Percentiles rank a stretch among this genome's conserved stretches.
Evolutionary conservation across 2,797 vertebrate species (phyloP).

Genomic region (Moxostoma hubbsi): DNA sequence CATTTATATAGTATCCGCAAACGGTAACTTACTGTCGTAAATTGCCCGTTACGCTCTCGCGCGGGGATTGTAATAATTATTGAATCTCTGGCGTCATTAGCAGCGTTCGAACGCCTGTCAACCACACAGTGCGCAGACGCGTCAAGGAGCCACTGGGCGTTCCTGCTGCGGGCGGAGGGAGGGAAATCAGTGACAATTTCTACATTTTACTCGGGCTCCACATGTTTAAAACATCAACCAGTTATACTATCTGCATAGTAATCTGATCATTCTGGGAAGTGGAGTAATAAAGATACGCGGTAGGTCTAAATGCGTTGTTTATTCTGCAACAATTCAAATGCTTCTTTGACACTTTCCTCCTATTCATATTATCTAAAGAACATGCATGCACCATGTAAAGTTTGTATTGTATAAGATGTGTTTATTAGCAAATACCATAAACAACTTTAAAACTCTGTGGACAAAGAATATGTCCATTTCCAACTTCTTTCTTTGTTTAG

Average conservation of each 20-base stretch:
- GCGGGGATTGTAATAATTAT: too few species aligned
- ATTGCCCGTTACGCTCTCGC: too few species aligned
- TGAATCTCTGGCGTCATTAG: too few species aligned
- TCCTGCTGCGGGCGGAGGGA: not conserved
- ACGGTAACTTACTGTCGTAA: too few species aligned
- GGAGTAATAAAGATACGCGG: not conserved
- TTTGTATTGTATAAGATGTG: not conserved
- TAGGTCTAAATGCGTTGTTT: not conserved
- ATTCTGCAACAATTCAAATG: not conserved
- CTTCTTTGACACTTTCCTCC: not conserved
- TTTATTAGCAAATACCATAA: not conserved
- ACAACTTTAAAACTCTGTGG: not conserved
- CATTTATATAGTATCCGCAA: too few species aligned
- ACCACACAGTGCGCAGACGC: constrained; percentile 1
- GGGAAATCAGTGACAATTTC: not conserved
- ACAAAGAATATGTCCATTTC: too few species aligned
- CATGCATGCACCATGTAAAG: not conserved
- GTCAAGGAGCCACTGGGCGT: not conserved
- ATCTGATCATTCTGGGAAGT: not conserved
- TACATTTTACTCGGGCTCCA: not conserved
- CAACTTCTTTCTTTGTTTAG: constrained; percentile 15
- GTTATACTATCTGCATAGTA: not conserved
- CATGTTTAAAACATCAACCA: not conserved
- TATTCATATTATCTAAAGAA: too few species aligned
- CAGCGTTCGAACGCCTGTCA: too few species aligned